A percentile compares a stretch with the other conserved stretches of the same genome.
Conservation (phyloP, 2,113 vertebrate genomes). For the Phyllopteryx taeniolatus region DNA sequence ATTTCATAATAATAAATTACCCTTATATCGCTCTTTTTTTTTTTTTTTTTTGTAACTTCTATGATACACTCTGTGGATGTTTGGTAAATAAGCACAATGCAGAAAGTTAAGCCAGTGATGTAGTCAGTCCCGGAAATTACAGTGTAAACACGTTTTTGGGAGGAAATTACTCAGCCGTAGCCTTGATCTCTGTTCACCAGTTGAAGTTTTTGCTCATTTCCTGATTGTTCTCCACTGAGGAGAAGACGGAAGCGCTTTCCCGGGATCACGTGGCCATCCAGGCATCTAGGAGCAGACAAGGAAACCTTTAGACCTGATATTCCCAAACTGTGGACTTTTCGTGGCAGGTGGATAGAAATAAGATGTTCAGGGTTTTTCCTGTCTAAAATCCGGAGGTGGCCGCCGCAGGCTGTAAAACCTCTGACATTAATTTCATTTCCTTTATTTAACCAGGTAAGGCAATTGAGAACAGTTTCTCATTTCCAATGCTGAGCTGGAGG, state of each 20-base stretch:
- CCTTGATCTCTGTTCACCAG: slow-evolving; percentile 52
- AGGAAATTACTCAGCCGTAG: slow-evolving; percentile 45
- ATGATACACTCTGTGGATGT: background rate
- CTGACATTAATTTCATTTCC: too few relatives aligned
- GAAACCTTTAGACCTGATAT: background rate
- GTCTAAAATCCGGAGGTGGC: too few relatives aligned
- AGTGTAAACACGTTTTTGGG: slow-evolving; percentile 31
- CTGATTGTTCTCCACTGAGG: slow-evolving; percentile 49
- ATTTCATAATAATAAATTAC: background rate
- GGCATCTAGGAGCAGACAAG: slow-evolving; percentile 29
- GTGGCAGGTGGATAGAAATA: slow-evolving; percentile 12
- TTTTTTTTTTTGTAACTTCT: background rate
- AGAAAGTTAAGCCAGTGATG: slow-evolving; percentile 46
- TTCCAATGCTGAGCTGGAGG: too few relatives aligned
- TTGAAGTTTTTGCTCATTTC: slow-evolving; percentile 59
- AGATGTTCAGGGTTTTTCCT: background rate
- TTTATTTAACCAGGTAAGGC: too few relatives aligned
- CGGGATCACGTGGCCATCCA: slow-evolving; percentile 17
- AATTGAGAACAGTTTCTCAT: too few relatives aligned
- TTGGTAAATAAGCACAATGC: slow-evolving; percentile 52
- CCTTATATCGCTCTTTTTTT: too few relatives aligned
- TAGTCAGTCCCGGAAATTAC: slow-evolving; percentile 38
- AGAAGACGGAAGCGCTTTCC: slow-evolving; percentile 26
- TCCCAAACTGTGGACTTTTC: slow-evolving; percentile 61
- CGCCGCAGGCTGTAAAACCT: too few relatives aligned